Evolutionary conservation across 1,140 invertebrate genomes (phyloP).

Genomic region (Hermetia illucens): DNA sequence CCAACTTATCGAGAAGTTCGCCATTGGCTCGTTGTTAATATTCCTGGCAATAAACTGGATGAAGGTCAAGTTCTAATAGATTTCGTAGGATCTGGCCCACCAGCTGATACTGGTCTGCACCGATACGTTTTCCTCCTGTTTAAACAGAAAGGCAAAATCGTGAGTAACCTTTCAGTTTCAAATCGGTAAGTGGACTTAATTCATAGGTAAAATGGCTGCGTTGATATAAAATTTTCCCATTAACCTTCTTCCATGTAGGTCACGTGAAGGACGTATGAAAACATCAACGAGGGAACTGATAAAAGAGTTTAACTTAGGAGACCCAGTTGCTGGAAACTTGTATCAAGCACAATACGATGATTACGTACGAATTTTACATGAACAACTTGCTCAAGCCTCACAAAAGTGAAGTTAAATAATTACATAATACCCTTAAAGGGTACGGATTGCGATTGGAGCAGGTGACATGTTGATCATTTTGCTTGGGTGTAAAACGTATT

Average conservation of each 20-base stretch:
- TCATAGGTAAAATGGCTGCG: background rate
- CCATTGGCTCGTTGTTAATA: constrained; percentile 45
- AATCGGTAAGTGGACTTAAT: too few species aligned
- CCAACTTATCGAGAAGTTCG: constrained; percentile 34
- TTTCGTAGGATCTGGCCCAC: constrained; percentile 36
- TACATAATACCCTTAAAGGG: too few species aligned
- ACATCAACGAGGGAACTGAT: constrained; percentile 27
- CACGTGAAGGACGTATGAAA: constrained; percentile 16
- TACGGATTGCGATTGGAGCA: too few species aligned
- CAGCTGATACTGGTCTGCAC: constrained; percentile 37
- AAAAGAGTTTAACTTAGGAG: constrained; percentile 25
- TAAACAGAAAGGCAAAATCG: constrained; percentile 34
- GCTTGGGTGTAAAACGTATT: too few species aligned
- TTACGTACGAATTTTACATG: constrained; percentile 57
- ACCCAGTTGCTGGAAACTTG: constrained; percentile 55
- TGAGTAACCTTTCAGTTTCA: constrained; percentile 25
- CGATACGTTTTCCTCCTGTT: constrained; percentile 50
- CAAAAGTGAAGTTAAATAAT: too few species aligned
- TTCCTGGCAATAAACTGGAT: constrained; percentile 34
- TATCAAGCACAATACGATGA: constrained; percentile 66
- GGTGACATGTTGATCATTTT: too few species aligned
- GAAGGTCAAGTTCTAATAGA: constrained; percentile 38
- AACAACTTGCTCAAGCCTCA: too few species aligned
- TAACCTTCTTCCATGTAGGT: too few species aligned
- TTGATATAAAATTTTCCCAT: background rate